These are phyloP conservation scores for Gila orcuttii DNA, from an alignment of 2,113 vertebrate species.

Conservation along the genomic window DNA sequence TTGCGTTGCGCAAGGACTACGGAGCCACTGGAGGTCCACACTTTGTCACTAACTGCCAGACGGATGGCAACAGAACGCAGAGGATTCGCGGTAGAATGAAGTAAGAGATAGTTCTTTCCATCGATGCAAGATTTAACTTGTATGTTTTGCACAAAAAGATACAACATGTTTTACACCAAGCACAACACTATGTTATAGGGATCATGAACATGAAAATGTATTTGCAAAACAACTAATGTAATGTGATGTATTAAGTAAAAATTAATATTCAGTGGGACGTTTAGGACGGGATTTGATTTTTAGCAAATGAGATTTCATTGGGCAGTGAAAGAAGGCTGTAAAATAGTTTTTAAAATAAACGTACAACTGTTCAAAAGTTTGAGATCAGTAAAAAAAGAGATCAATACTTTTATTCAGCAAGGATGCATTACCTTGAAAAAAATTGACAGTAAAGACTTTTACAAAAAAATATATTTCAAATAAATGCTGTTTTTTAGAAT, in stretches of 20 bases:
- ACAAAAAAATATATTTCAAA: background rate
- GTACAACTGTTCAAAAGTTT: background rate
- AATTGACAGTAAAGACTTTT: background rate
- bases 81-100: conserved; percentile 83
- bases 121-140: conserved; percentile 31
- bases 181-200: background rate
- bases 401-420: no score
- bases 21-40: conserved; percentile 84
- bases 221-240: background rate
- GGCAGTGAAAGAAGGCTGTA: background rate
- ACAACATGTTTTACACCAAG: background rate
- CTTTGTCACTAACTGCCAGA: conserved; percentile 88
- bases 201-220: background rate
- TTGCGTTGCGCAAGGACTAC: conserved; percentile 86
- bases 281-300: background rate
- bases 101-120: conserved; percentile 65
- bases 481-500: background rate
- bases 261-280: background rate
- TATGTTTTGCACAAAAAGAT: background rate
- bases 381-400: no score
- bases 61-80: conserved; percentile 84
- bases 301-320: background rate
- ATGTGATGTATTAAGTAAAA: background rate
- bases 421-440: no score
- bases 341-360: background rate